These are phyloP conservation scores for Falcunculus frontatus DNA, from an alignment of 2,113 vertebrate genomes.

Conservation along the genomic window DNA sequence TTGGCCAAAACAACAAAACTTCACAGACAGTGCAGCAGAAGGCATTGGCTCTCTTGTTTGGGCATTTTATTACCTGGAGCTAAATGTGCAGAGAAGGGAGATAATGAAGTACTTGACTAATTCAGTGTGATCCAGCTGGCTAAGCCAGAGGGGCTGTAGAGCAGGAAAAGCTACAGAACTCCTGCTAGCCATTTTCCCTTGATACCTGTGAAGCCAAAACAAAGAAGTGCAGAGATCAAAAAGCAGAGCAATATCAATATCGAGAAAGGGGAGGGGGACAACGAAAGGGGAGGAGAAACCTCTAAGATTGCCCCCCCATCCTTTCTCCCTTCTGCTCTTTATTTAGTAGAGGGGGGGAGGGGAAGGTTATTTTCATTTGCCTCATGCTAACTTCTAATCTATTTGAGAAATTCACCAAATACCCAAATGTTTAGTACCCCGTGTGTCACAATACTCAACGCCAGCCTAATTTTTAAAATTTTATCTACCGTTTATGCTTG, in stretches of 20 bases:
- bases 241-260: slow-evolving; percentile 70
- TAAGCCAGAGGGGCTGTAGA: slow-evolving; percentile 87
- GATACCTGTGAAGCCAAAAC: slow-evolving; percentile 78
- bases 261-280: background rate
- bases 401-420: background rate
- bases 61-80: slow-evolving; percentile 89
- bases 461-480: background rate
- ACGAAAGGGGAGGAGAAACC: background rate
- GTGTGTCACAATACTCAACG: background rate
- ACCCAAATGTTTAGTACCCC: background rate
- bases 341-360: background rate
- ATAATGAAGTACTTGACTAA: slow-evolving; percentile 90
- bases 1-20: slow-evolving; percentile 79
- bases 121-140: slow-evolving; percentile 92
- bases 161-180: slow-evolving; percentile 72
- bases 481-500: background rate
- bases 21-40: slow-evolving; percentile 83
- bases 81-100: slow-evolving; percentile 83
- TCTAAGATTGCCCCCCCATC: background rate
- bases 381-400: slow-evolving; percentile 25
- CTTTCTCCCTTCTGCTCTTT: background rate
- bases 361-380: background rate
- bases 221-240: slow-evolving; percentile 79
- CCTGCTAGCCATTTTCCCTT: slow-evolving; percentile 72
- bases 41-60: slow-evolving; percentile 77